A percentile compares a stretch with the other conserved stretches of the same genome.
Evolutionary conservation across 2,113 vertebrate species (phyloP).

Genomic region (Porphyrio hochstetteri): DNA sequence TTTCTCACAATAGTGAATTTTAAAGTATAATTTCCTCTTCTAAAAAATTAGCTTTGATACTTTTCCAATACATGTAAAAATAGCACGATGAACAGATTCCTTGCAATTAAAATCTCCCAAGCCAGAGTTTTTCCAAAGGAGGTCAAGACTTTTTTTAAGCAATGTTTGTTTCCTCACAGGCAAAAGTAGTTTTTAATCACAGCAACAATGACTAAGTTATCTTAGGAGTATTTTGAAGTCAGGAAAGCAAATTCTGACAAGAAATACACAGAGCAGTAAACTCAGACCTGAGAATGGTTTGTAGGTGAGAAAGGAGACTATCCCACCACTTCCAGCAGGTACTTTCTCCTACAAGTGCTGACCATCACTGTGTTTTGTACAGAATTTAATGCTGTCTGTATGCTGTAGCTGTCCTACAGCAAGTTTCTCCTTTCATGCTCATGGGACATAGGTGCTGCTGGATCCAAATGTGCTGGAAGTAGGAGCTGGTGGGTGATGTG

Average conservation of each 20-base stretch:
- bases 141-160: neutral
- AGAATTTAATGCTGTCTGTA: accelerated
- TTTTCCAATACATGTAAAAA: conserved; percentile 64
- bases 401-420: neutral
- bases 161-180: neutral
- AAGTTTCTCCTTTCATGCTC: neutral
- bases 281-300: neutral
- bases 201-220: neutral
- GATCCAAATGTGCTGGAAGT: neutral
- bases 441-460: neutral
- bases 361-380: accelerated
- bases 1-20: conserved; percentile 54
- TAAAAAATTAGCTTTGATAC: conserved; percentile 67
- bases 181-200: neutral
- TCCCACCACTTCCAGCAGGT: neutral
- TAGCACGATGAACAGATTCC: conserved; percentile 48
- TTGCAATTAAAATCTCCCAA: conserved; percentile 61
- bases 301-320: accelerated
- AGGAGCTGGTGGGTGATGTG: neutral
- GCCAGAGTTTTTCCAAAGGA: conserved; percentile 54
- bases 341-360: accelerated
- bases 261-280: accelerated
- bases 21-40: conserved; percentile 64
- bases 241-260: neutral
- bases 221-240: neutral